Evolutionary conservation across 2,797 vertebrate species (phyloP).

Genomic region (Coreius guichenoti): DNA sequence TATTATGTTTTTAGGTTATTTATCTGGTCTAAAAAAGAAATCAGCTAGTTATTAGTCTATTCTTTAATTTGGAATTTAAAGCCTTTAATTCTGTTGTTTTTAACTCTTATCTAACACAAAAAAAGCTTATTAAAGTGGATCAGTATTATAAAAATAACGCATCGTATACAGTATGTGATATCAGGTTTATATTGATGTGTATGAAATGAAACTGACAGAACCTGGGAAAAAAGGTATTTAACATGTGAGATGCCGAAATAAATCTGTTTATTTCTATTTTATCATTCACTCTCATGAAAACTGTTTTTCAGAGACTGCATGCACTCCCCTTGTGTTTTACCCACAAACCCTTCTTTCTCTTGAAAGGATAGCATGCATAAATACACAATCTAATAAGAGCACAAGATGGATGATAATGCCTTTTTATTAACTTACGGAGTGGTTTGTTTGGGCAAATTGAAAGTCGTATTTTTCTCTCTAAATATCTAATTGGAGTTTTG

Average conservation of each 20-base stretch:
- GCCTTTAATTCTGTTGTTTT: slow-evolving; percentile 48
- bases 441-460: slow-evolving; percentile 67
- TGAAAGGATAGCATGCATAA: slow-evolving; percentile 63
- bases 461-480: slow-evolving; percentile 66
- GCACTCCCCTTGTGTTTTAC: slow-evolving; percentile 58
- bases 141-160: neutral
- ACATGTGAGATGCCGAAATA: slow-evolving; percentile 46
- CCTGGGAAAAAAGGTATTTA: slow-evolving; percentile 32
- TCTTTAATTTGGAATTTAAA: slow-evolving; percentile 67
- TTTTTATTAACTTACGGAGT: slow-evolving; percentile 68
- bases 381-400: slow-evolving; percentile 66
- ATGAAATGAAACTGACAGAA: slow-evolving; percentile 13
- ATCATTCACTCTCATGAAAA: slow-evolving; percentile 53
- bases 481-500: slow-evolving; percentile 65
- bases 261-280: slow-evolving; percentile 51
- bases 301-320: slow-evolving; percentile 47
- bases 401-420: slow-evolving; percentile 66
- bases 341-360: slow-evolving; percentile 64
- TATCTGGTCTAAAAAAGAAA: slow-evolving; percentile 77
- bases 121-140: neutral
- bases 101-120: slow-evolving; percentile 28
- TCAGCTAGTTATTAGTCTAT: slow-evolving; percentile 75
- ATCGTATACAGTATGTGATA: neutral
- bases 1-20: slow-evolving; percentile 81
- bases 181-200: slow-evolving; percentile 7